Evolutionary conservation across 2,113 vertebrate genomes (phyloP).

Genomic region (Aleadryas rufinucha): DNA sequence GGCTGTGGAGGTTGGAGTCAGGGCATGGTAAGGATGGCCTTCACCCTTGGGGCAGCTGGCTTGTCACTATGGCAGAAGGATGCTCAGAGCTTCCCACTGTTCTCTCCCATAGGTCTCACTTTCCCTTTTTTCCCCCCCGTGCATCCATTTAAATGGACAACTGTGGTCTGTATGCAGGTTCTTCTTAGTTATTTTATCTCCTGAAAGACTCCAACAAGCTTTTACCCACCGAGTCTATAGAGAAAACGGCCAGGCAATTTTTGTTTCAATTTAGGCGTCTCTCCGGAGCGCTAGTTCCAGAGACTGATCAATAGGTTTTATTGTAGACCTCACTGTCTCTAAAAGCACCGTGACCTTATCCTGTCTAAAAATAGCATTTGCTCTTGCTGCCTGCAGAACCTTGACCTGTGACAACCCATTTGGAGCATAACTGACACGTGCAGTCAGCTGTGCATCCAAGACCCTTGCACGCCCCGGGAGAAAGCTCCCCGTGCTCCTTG

Average conservation of each 20-base stretch:
- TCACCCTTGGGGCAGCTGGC: not conserved
- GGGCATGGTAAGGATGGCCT: not conserved
- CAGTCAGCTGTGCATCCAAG: slow-evolving; percentile 78
- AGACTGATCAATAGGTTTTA: slow-evolving; percentile 87
- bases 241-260: slow-evolving; percentile 75
- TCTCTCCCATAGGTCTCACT: not conserved
- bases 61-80: not conserved
- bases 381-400: slow-evolving; percentile 78
- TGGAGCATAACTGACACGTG: slow-evolving; percentile 81
- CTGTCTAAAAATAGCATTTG: slow-evolving; percentile 82
- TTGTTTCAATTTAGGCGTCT: slow-evolving; percentile 79
- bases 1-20: not conserved
- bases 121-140: not conserved
- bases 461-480: not conserved
- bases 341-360: slow-evolving; percentile 83
- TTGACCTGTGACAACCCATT: slow-evolving; percentile 85
- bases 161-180: slow-evolving; percentile 36
- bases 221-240: slow-evolving; percentile 69
- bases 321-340: slow-evolving; percentile 83
- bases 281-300: slow-evolving; percentile 77
- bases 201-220: slow-evolving; percentile 82
- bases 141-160: slow-evolving; percentile 67
- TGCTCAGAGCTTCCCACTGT: not conserved
- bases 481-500: not conserved
- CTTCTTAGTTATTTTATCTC: slow-evolving; percentile 70